Base-by-base conservation (phyloP, 2,113 vertebrate genomes). In the Cercocebus atys region DNA sequence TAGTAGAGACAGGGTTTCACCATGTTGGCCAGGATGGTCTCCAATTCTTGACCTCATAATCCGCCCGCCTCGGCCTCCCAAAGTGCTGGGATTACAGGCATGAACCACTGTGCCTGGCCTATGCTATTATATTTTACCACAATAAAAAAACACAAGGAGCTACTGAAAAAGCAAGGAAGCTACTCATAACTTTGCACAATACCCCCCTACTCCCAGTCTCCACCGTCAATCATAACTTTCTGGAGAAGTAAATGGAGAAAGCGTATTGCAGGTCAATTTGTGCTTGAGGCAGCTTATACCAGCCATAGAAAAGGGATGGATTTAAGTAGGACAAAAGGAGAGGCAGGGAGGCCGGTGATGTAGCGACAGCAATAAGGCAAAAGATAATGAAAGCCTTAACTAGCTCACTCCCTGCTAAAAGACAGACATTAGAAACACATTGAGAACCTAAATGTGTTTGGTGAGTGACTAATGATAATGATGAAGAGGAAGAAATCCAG, bases 111-210 rank as follows among this genome's bases (percentile, higher is more conserved):
- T 55, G 52, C 52, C 52, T 55, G 52, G 52, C 52, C 52, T 55
- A 47, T n/a, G 27, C 73, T 52, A 43, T 90, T 64, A 27, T 85
- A 50, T 50, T 79, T 80, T 52, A 79, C 3, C 57, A 55, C 40
- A 22, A 47, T 50, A 35, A 57, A 38, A 50, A 88, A 43, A 23
- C 1, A 22, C 35, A 40, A 43, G 1, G 2, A 85, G 81, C 45
- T 68, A 81, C 13, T 80, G 40, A 81, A 90, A 75, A 52, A 88
- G 82, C 40, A 47, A 90, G 47, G 78, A 43, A 45, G n/a, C 40
- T 76, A 59, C 30, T 82, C 47, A 59, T 61, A 10, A 17, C 16
- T 30, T 47, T 86, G n/a, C 23, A 72, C 18, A 52, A 20, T 20
- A 57, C 38, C n/a, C 5, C 13, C 61, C 8, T 35, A 22, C 2